A percentile compares a stretch with the other conserved stretches of the same genome.
phyloP scores from a whole-genome alignment of 2,888 invertebrate genomes.

The Charanyca ferruginea region DNA sequence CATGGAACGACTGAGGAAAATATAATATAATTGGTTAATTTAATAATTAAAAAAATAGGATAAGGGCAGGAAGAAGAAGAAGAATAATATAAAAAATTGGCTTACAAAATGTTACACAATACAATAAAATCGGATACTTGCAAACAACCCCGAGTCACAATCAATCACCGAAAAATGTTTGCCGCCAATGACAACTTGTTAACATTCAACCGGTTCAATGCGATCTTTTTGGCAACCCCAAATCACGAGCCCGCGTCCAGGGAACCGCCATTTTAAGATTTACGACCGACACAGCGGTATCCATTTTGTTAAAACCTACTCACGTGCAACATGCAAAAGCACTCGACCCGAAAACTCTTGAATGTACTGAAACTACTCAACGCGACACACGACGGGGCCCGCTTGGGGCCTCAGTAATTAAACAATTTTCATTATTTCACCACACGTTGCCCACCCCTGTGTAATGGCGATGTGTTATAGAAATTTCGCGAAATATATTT shows the following conservation, averaged over 20 bases:
- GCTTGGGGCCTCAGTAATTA: slow-evolving; percentile 72
- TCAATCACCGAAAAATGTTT: slow-evolving; percentile 66
- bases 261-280: slow-evolving; percentile 82
- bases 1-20: too few relatives aligned
- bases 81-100: neutral
- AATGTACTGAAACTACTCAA: slow-evolving; percentile 77
- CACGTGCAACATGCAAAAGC: slow-evolving; percentile 60
- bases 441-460: slow-evolving; percentile 50
- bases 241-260: slow-evolving; percentile 69
- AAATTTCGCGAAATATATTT: slow-evolving; percentile 59
- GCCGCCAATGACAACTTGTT: slow-evolving; percentile 62
- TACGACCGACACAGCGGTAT: slow-evolving; percentile 73
- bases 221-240: slow-evolving; percentile 64
- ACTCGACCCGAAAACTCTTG: slow-evolving; percentile 81
- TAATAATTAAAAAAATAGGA: neutral
- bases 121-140: slow-evolving; percentile 9
- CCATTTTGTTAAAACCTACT: slow-evolving; percentile 63
- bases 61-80: too few relatives aligned
- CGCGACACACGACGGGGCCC: slow-evolving; percentile 66
- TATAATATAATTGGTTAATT: too few relatives aligned
- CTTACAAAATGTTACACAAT: neutral
- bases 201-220: slow-evolving; percentile 54
- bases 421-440: slow-evolving; percentile 74
- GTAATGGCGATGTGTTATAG: slow-evolving; percentile 58
- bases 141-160: slow-evolving; percentile 22